These are phyloP conservation scores for Harmothoe impar DNA, from an alignment of 2,888 invertebrate species.

Conservation along the genomic window DNA sequence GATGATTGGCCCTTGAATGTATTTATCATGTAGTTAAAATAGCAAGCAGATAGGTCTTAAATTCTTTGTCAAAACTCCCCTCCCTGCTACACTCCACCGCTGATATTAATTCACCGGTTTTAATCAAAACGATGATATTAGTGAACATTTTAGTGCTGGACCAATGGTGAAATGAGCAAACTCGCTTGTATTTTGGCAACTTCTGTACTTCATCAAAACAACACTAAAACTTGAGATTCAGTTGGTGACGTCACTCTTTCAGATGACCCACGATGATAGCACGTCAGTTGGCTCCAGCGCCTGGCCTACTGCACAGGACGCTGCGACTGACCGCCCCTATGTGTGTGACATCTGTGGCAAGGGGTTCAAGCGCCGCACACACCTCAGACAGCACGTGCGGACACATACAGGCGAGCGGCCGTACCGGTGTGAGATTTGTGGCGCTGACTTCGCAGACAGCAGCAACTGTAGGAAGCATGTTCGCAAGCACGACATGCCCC, in stretches of 20 bases:
- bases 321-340: not conserved
- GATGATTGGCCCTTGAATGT: too few relatives aligned
- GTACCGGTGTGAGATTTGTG: not conserved
- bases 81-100: too few relatives aligned
- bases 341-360: not conserved
- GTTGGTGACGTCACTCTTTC: slow-evolving; percentile 50
- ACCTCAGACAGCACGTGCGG: slow-evolving; percentile 15
- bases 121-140: too few relatives aligned
- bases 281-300: not conserved
- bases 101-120: too few relatives aligned
- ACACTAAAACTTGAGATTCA: not conserved
- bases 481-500: not conserved
- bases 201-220: too few relatives aligned
- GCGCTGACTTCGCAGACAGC: slow-evolving; percentile 30
- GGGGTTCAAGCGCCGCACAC: not conserved
- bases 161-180: too few relatives aligned
- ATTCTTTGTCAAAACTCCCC: too few relatives aligned
- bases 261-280: not conserved
- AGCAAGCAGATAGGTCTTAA: too few relatives aligned
- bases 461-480: slow-evolving; percentile 35
- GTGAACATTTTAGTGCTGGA: too few relatives aligned
- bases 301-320: not conserved
- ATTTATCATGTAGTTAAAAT: too few relatives aligned
- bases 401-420: slow-evolving; percentile 43
- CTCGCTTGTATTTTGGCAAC: too few relatives aligned